Conservation (phyloP, 1,140 invertebrate species). For the Drosophila aff. region DNA sequence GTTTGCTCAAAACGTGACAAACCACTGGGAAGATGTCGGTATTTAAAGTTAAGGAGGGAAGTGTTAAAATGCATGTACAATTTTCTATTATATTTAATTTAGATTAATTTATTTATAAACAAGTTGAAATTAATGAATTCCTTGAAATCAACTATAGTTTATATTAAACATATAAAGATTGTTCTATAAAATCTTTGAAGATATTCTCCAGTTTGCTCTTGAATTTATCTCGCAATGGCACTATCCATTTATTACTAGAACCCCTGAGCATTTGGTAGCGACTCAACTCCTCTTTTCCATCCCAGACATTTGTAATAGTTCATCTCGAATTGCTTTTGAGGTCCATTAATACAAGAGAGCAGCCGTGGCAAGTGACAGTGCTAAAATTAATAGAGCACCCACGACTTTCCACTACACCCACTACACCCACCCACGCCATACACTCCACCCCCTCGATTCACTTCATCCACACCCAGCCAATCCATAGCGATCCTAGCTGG, state of each 20-base stretch:
- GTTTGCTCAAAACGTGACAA: conserved; percentile 39
- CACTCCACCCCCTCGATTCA: background rate
- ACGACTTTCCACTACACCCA: conserved; percentile 48
- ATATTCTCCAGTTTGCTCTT: background rate
- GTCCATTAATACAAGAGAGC: conserved; percentile 57
- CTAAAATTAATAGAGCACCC: conserved; percentile 72
- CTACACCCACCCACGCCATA: background rate
- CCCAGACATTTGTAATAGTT: conserved; percentile 52
- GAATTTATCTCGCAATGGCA: background rate
- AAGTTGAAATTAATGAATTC: no score
- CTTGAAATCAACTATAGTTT: no score
- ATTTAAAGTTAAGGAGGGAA: background rate
- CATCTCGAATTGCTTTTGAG: conserved; percentile 52
- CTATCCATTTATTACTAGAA: conserved; percentile 1
- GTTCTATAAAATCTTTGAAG: background rate
- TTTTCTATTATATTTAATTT: no score
- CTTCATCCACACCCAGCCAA: background rate
- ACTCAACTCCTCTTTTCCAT: conserved; percentile 5
- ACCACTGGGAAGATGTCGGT: background rate
- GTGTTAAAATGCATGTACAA: background rate
- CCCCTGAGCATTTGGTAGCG: background rate
- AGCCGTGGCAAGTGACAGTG: conserved; percentile 72
- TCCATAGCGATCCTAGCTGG: conserved; percentile 27
- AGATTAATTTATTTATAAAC: no score
- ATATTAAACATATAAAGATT: background rate